Base-by-base conservation (phyloP, 2,888 invertebrate species). In the Helicoverpa assulta region DNA sequence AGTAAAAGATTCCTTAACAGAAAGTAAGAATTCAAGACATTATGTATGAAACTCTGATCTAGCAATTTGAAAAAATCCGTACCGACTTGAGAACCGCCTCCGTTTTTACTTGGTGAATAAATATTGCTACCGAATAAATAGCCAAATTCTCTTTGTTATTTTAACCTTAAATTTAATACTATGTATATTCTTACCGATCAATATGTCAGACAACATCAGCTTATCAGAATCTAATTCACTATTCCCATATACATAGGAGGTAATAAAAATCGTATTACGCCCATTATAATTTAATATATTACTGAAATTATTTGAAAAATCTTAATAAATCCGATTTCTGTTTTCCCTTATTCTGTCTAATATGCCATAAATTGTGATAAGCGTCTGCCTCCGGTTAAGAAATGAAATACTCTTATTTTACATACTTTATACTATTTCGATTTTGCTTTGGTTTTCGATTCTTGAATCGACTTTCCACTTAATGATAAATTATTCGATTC, bases 261-360 rank as follows among this genome's bases (percentile, higher is more conserved):
- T 84, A 87, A 91, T 94, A 94, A 94, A 93, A 93, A 89, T 89
- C 91, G 87, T 89, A 91, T 93, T 93, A 94, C 65, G 82, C 82
- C 86, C 88, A 91, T 91, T 93, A 88, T 84, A 89, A 90, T 91
- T 91, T 89, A 92, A 93, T 92, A 91, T 91, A 92, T 91, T 88
- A 90, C 84, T 72, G 82, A 89, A 91, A 90, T 87, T 86, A 89
- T 85, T 81, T 88, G 86, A 63, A 70, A 89, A 87, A 86, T 82
- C 86, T 89, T 85, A 86, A 81, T 78, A 87, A 87, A 89, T 87
- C 86, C 79, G 85, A 89, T 90, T 90, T 88, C 88, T 90, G 86
- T 89, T 90, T 90, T 91, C 87, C 85, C 88, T 88, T 87, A 88
- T 88, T 88, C 88, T 82, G 80, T 80, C 87, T 85, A 88, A 91